Evolutionary conservation across 1,140 invertebrate genomes (phyloP).

Genomic region (Drosophila gunungcola): DNA sequence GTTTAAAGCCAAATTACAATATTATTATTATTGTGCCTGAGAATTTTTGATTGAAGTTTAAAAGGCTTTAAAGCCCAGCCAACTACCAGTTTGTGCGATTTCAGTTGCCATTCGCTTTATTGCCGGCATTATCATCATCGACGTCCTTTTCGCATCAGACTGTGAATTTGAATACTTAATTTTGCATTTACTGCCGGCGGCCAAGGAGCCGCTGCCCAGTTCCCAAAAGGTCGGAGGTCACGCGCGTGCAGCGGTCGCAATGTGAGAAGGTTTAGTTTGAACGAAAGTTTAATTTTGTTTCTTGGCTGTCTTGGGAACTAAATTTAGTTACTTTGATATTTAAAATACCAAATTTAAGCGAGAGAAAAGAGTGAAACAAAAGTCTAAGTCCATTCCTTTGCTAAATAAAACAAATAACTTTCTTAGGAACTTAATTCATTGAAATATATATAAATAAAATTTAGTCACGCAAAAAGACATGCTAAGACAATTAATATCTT

Average conservation of each 20-base stretch:
- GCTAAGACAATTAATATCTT: no score
- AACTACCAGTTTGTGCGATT: constrained; percentile 75
- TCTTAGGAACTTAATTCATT: no score
- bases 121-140: constrained; percentile 71
- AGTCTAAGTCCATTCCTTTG: no score
- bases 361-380: no score
- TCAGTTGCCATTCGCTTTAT: constrained; percentile 80
- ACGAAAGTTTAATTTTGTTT: background rate
- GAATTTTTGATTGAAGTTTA: constrained; percentile 81
- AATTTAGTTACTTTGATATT: background rate
- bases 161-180: constrained; percentile 81
- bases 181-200: constrained; percentile 35
- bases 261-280: constrained; percentile 35
- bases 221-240: constrained; percentile 66
- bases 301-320: background rate
- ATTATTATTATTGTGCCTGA: constrained; percentile 74
- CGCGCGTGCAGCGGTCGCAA: constrained; percentile 51
- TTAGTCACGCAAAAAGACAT: no score
- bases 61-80: constrained; percentile 70
- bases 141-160: constrained; percentile 56
- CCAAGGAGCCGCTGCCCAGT: constrained; percentile 47
- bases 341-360: background rate
- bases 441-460: no score
- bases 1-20: constrained; percentile 67
- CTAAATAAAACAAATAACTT: no score